Base-by-base conservation (phyloP, 2,888 invertebrate genomes). In the Salticus scenicus region DNA sequence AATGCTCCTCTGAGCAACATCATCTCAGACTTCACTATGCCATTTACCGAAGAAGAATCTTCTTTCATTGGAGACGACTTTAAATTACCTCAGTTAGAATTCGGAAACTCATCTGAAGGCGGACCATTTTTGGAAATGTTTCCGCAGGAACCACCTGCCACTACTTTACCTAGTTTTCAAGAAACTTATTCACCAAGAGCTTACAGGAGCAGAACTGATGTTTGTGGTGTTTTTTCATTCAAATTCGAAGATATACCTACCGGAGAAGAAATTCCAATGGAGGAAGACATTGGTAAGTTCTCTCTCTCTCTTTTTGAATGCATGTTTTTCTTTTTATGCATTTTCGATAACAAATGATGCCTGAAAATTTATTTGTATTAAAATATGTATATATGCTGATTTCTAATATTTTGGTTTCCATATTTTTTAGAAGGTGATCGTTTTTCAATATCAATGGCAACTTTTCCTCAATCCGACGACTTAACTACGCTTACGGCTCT, bases 131-230 rank as follows among this genome's bases (percentile, higher is more conserved):
- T 76, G 51, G 87, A 87, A 41, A 83, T 87, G 87, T 87, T 87
- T 71, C 83, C 75, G 31, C 82, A 74, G 28, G 63, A 37, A 31
- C 30, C 30, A 31, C 30, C 70, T 51, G 69, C 71, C 47, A 78
- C 81, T 31, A 74, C 82, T 37, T 72, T 89, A 28, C 89, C 89
- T 24, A 88, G 88, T 83, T 89, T 89, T 71, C 87, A 89, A 86
- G 89, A 90, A 87, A 88, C 89, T 41, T 89, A 90, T 81, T 89
- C 94, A 94, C 88, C 93, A 94, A 88, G 94, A 94, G 91, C 94
- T 94, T 90, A 92, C 89, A 92, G 95, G 31, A 57, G 57, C 57
- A 66, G 75, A 28, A 77, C 83, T 4, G 78, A 87, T 57, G 84
- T 81, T 17, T 69, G 85, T 10, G 83, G 83, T 28, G 83, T 87